Evolutionary conservation across 2,797 vertebrate genomes (phyloP), one percentile per base, ranked within the genome.

Genomic region (Phataginus tetradactyla): DNA sequence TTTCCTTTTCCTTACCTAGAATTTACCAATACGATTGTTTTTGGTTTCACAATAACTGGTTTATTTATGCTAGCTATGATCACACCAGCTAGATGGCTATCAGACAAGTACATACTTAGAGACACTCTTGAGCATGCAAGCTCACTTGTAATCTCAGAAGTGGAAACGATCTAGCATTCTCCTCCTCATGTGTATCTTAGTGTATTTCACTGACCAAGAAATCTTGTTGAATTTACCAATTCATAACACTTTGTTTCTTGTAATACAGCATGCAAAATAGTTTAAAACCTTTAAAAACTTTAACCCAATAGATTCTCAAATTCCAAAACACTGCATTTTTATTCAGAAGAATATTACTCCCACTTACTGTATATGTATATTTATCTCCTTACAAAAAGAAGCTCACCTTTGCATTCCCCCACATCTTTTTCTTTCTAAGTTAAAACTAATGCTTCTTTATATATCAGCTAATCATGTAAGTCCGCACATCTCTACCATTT

Each of bases 11-110:
- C 20, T 14, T 39, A 6, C 21, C 80, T 81, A 53, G 66, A 90
- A 80, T 57, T 68, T 32, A 68, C 66, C 21, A 5, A 4, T 45
- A 45, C 12, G 45, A 12, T 45, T 45, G 39, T 12, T 45, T 45
- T 45, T 75, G 21, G 20, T 63, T 34, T 75, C 25, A 92, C 27
- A 96, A 17, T 25, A 93, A 84, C 45, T 45, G 23, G 27, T 92
- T 92, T 96, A 80, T 89, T 92, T 75, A 68, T 42, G 59, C 27
- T 78, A 93, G 49, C 4, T 57, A 39, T 51, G 17, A n/a, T 90
- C 14, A 89, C 18, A 89, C 9, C 17, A 64, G 4, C 27, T 90
- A 80, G 13, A 71, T 42, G 27, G 86, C 63, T 37, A 85, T 69
- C 21, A 78, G 37, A 77, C 27, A 96, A 77, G 18, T 57, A 32